phyloP scores from a whole-genome alignment of 2,888 invertebrate genomes.

The Biston betularia region DNA sequence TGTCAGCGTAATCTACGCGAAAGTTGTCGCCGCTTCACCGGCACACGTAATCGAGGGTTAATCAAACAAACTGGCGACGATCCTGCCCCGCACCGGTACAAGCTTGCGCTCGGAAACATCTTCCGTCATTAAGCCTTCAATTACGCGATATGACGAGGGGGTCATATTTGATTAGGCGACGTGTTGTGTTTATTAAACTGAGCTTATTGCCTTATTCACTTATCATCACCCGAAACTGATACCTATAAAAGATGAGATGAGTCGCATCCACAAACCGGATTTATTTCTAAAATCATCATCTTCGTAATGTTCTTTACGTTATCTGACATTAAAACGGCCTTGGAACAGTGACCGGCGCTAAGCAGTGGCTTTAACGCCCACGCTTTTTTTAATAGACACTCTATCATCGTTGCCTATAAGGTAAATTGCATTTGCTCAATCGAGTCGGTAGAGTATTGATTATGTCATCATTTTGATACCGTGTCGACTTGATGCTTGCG shows the following conservation, averaged over 20 bases:
- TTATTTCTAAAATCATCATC: constrained; percentile 56
- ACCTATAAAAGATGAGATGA: constrained; percentile 53
- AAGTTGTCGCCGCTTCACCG: constrained; percentile 64
- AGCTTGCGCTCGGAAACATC: constrained; percentile 66
- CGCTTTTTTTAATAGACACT: constrained; percentile 47
- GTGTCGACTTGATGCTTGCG: constrained; percentile 54
- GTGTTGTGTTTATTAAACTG: constrained; percentile 84
- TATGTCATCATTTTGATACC: constrained; percentile 59
- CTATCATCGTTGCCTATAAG: constrained; percentile 41
- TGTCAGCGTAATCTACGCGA: constrained; percentile 48
- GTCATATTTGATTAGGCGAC: constrained; percentile 85
- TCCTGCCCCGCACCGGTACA: constrained; percentile 42
- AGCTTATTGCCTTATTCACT: constrained; percentile 83
- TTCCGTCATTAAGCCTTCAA: constrained; percentile 83
- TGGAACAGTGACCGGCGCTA: constrained; percentile 62
- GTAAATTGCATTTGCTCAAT: constrained; percentile 52
- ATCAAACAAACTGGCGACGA: constrained; percentile 71
- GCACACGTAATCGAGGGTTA: constrained; percentile 68
- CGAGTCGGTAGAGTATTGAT: constrained; percentile 45
- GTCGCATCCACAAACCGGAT: constrained; percentile 61
- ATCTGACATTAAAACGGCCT: constrained; percentile 68
- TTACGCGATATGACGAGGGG: constrained; percentile 82
- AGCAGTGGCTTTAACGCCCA: constrained; percentile 42
- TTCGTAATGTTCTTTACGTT: constrained; percentile 51
- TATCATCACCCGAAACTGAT: constrained; percentile 64